Evolutionary conservation across 2,113 vertebrate genomes (phyloP).

Genomic region (Clarias gariepinus): DNA sequence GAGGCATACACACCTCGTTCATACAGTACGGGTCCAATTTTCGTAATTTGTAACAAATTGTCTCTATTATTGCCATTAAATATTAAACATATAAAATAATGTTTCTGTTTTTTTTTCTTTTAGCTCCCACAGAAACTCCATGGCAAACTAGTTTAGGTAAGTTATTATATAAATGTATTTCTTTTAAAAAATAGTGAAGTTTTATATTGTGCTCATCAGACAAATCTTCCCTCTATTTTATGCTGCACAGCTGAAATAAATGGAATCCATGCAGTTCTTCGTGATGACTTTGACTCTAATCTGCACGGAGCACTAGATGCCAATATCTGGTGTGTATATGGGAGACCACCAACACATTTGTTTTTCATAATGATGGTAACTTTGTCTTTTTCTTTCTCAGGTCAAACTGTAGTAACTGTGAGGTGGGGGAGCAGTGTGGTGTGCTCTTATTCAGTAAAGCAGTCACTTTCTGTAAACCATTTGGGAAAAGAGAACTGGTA

Average conservation of each 20-base stretch:
- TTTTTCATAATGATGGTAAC: background rate
- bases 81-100: background rate
- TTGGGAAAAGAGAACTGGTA: constrained; percentile 92
- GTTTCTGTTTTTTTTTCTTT: constrained; percentile 37
- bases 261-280: constrained; percentile 85
- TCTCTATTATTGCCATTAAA: too few relatives aligned
- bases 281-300: constrained; percentile 96
- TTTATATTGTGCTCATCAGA: background rate
- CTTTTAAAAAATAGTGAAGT: background rate
- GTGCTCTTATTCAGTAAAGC: constrained; percentile 89
- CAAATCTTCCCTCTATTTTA: constrained; percentile 33
- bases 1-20: too few relatives aligned
- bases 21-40: too few relatives aligned
- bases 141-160: constrained; percentile 86
- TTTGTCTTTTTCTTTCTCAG: constrained; percentile 64
- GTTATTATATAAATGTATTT: constrained; percentile 73
- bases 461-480: constrained; percentile 90
- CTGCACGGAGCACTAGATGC: constrained; percentile 84
- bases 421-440: constrained; percentile 88
- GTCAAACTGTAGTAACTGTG: constrained; percentile 88
- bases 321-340: constrained; percentile 83
- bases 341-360: background rate
- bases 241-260: constrained; percentile 86
- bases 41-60: too few relatives aligned
- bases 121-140: constrained; percentile 91